A percentile compares a stretch with the other conserved stretches of the same genome.
Evolutionary conservation across 2,888 invertebrate genomes (phyloP).

Genomic region (Parthenolecanium corni): DNA sequence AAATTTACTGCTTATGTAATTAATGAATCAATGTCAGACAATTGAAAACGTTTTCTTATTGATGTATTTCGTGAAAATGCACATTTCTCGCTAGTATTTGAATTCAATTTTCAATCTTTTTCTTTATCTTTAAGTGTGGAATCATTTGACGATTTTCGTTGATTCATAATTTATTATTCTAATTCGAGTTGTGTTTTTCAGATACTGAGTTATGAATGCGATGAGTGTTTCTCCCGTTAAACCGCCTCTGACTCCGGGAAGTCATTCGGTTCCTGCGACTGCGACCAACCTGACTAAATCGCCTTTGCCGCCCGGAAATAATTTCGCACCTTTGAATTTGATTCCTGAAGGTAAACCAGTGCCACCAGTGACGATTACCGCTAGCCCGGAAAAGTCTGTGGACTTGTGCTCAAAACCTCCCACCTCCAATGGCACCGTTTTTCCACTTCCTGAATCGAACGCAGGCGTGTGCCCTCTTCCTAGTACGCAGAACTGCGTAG

Average conservation of each 20-base stretch:
- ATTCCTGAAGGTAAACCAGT: constrained; percentile 16
- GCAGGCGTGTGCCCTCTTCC: not conserved
- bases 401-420: constrained; percentile 15
- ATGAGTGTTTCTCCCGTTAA: constrained; percentile 35
- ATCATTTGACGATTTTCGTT: not conserved
- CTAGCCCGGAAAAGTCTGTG: constrained; percentile 35
- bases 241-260: constrained; percentile 29
- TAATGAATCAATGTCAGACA: no score
- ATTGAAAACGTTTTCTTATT: no score
- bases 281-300: constrained; percentile 13
- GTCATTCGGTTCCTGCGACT: constrained; percentile 7
- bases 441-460: not conserved
- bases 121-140: no score
- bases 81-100: not conserved
- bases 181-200: not conserved
- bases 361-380: constrained; percentile 2
- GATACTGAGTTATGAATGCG: constrained; percentile 32
- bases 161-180: not conserved
- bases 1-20: no score
- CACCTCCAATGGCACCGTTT: constrained; percentile 17
- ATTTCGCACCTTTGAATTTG: constrained; percentile 8
- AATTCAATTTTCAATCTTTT: no score
- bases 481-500: not conserved
- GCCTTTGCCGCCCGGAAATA: constrained; percentile 4
- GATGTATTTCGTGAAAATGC: not conserved